Evolutionary conservation across 2,113 vertebrate species (phyloP).

Genomic region (Pongo pygmaeus): DNA sequence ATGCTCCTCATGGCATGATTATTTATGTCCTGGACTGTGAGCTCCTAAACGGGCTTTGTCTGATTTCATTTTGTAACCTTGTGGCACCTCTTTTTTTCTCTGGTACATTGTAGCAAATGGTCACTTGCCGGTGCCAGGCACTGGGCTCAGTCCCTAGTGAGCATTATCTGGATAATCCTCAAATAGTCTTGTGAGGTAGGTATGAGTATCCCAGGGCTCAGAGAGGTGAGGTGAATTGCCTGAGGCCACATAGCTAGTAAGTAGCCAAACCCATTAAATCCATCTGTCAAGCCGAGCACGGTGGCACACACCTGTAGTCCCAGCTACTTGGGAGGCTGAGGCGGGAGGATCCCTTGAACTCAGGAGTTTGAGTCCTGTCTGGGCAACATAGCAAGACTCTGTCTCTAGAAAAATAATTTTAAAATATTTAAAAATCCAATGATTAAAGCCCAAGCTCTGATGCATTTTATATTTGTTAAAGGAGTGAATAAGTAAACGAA

Average conservation of each 20-base stretch:
- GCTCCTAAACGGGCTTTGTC: neutral
- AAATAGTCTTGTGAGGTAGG: neutral
- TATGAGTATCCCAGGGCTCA: neutral
- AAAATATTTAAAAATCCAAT: neutral
- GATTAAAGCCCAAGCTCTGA: neutral
- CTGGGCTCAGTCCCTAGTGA: neutral
- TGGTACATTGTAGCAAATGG: neutral
- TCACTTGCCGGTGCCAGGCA: neutral
- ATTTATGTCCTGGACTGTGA: neutral
- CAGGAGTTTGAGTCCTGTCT: no score
- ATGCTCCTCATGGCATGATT: fast-evolving
- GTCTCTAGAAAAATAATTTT: no score
- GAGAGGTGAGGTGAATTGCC: neutral
- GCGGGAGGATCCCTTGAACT: no score
- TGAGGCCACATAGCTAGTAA: neutral
- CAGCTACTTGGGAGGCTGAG: no score
- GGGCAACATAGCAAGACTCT: no score
- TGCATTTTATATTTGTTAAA: neutral
- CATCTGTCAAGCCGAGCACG: neutral
- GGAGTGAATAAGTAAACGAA: neutral
- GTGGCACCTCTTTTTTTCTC: neutral
- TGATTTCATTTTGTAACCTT: neutral
- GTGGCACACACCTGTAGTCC: no score
- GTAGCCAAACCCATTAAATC: neutral
- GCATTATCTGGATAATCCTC: neutral